These are phyloP conservation scores for Drosophila subquinaria DNA, from an alignment of 2,888 invertebrate genomes.

Conservation along the genomic window DNA sequence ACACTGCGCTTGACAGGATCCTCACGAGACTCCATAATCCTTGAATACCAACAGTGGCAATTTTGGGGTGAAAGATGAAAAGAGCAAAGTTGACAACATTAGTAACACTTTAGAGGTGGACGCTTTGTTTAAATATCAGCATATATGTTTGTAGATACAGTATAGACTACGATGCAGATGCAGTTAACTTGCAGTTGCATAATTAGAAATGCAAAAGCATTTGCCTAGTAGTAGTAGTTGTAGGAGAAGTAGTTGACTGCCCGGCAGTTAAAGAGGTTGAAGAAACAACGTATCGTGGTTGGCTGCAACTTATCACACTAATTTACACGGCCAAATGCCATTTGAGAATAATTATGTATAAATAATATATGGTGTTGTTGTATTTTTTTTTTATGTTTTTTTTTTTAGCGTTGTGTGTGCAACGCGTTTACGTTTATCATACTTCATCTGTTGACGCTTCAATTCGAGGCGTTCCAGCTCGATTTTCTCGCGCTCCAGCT, in stretches of 20 bases:
- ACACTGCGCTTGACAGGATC: constrained; percentile 84
- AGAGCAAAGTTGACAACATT: constrained; percentile 46
- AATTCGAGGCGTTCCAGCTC: constrained; percentile 93
- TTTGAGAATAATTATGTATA: constrained; percentile 50
- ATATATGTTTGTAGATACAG: constrained; percentile 35
- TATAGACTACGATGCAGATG: constrained; percentile 63
- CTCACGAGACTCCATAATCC: constrained; percentile 85
- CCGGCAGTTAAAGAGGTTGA: constrained; percentile 56
- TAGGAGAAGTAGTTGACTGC: constrained; percentile 23
- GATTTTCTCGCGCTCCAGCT: constrained; percentile 90
- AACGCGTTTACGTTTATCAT: constrained; percentile 76
- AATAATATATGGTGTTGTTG: constrained; percentile 68
- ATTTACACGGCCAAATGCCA: constrained; percentile 63
- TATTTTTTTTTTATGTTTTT: constrained; percentile 30
- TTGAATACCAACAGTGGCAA: constrained; percentile 51
- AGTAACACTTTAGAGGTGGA: constrained; percentile 26
- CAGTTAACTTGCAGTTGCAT: constrained; percentile 56
- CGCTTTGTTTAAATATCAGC: not conserved
- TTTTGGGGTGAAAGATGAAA: constrained; percentile 59
- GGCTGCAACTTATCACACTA: constrained; percentile 69
- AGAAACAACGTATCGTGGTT: constrained; percentile 73
- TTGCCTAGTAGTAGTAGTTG: constrained; percentile 32
- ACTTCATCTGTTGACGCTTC: constrained; percentile 92
- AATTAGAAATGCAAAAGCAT: constrained; percentile 54
- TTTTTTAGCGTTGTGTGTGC: constrained; percentile 51